Evolutionary conservation across 2,797 vertebrate genomes (phyloP), one percentile per base, ranked within the genome.

Genomic region (Cynopterus sphinx): DNA sequence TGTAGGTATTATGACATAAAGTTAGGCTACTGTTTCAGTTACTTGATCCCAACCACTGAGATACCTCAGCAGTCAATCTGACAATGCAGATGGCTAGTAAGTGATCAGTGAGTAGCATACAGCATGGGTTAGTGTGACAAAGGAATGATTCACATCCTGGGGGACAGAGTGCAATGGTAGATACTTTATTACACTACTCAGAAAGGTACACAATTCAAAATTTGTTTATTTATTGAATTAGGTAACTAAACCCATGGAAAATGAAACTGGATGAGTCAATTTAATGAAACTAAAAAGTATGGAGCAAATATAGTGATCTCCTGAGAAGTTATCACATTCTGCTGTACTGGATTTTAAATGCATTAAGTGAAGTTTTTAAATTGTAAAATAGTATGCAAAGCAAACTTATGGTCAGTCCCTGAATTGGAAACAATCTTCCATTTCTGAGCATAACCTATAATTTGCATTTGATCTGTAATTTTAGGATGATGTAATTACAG

Each of bases 391-490:
- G 3, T n/a, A 57, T 41, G 22, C 7, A 94, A 65, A n/a, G 39
- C 12, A 94, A 71, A 70, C 31, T 88, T 19, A 53, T 55, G 19
- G 43, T 87, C 24, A 84, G 0, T 41, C 5, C 33, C 87, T 43
- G 22, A 74, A 71, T 2, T 86, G 26, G 77, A 59, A 1, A 93
- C 92, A 65, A 94, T 22, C 70, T 81, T 51, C n/a, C 41, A 41
- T 71, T 95, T 98, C 16, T 9, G 73, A 82, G 12, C 46, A 74
- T 67, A 96, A 81, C 36, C 39, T 65, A 17, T 5, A 90, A 87
- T 97, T 95, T 93, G 2, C 31, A 95, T 85, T 22, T 82, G 3
- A 90, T 82, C 85, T 87, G 1, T 83, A 97, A 84, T 96, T 97
- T 84, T 93, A 75, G 12, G 3, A 85, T 89, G 43, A 82, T 12